Conservation (phyloP, 2,797 vertebrate species). For the Chaetophractus vellerosus region DNA sequence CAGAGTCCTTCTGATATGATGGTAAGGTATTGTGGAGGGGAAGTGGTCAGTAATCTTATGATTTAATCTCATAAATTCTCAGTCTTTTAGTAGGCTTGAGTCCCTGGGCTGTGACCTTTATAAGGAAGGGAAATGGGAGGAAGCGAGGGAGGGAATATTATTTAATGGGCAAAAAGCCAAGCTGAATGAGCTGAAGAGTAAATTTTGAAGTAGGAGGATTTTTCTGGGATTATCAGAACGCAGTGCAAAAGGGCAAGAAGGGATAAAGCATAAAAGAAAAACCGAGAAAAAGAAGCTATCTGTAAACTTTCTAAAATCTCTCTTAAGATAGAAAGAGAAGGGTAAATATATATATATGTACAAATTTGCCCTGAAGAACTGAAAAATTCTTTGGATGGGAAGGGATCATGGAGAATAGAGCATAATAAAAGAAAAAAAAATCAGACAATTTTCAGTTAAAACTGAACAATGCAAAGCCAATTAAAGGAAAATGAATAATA, state of each 20-base stretch:
- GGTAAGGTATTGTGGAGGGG: too few relatives aligned
- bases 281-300: background rate
- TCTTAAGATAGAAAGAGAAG: too few relatives aligned
- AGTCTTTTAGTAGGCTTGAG: too few relatives aligned
- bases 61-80: too few relatives aligned
- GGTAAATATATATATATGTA: too few relatives aligned
- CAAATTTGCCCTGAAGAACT: background rate
- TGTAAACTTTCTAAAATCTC: background rate
- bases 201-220: background rate
- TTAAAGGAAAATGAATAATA: too few relatives aligned
- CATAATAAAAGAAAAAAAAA: background rate
- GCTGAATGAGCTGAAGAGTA: background rate
- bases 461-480: too few relatives aligned
- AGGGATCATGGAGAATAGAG: background rate
- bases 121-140: background rate
- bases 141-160: background rate
- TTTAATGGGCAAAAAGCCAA: background rate
- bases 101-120: too few relatives aligned
- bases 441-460: too few relatives aligned
- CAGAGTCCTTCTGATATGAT: too few relatives aligned
- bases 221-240: background rate
- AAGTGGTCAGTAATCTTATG: background rate
- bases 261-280: background rate
- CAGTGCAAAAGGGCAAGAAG: background rate
- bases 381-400: background rate